Conservation (phyloP, 1,140 invertebrate genomes). For the Drosophila baimaii region DNA sequence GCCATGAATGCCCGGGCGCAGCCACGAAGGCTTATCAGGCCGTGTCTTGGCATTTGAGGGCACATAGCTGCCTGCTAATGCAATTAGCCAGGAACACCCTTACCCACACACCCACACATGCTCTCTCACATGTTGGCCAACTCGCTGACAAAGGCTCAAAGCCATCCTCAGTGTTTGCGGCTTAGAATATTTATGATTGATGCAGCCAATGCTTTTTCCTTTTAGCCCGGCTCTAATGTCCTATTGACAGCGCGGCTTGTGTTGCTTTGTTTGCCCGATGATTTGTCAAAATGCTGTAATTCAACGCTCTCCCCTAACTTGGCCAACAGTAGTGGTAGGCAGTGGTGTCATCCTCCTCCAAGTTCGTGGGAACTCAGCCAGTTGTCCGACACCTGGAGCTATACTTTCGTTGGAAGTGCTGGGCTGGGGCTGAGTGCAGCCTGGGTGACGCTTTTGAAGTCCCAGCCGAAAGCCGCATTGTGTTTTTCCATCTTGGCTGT, state of each 20-base stretch:
- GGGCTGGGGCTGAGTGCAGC: conserved; percentile 7
- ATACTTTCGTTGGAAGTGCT: conserved; percentile 27
- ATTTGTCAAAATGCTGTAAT: conserved; percentile 69
- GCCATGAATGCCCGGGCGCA: conserved; percentile 32
- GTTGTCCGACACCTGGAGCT: conserved; percentile 48
- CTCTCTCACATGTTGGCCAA: neutral
- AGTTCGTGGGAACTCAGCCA: conserved; percentile 39
- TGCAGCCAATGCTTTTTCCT: conserved; percentile 55
- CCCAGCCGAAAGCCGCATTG: conserved; percentile 20
- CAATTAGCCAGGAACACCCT: conserved; percentile 58
- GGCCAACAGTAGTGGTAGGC: conserved; percentile 37
- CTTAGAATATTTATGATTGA: conserved; percentile 80
- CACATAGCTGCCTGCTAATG: conserved; percentile 58
- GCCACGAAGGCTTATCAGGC: conserved; percentile 57
- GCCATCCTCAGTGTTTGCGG: conserved; percentile 58
- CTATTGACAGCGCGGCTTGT: conserved; percentile 51
- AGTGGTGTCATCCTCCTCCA: neutral
- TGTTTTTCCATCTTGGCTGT: conserved; percentile 10
- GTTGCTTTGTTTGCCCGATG: conserved; percentile 64
- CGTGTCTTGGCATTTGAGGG: conserved; percentile 61
- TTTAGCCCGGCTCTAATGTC: conserved; percentile 44
- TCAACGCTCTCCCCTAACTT: conserved; percentile 54
- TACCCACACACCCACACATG: neutral
- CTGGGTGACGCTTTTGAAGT: conserved; percentile 28
- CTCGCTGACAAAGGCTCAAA: conserved; percentile 38